phyloP scores from a whole-genome alignment of 2,888 invertebrate species.

The Julus scanicus region DNA sequence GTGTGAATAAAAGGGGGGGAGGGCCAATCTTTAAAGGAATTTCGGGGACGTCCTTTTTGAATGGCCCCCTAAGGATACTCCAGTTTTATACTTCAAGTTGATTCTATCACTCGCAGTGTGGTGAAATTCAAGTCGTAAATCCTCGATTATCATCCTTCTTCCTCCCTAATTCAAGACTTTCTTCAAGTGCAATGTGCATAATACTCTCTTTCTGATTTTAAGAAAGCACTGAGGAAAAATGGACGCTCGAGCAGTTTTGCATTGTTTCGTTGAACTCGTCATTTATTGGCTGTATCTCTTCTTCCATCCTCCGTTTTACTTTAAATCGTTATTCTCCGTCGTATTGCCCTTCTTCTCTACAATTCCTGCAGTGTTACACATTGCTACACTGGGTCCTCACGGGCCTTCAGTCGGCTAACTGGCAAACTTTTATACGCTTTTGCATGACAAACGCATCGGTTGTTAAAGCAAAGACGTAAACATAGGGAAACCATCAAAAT shows the following conservation, averaged over 20 bases:
- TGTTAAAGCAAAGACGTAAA: conserved; percentile 35
- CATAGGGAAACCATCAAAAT: conserved; percentile 40
- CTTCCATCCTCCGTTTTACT: neutral
- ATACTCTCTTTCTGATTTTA: too few species aligned
- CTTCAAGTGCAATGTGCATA: too few species aligned
- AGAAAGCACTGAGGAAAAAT: neutral
- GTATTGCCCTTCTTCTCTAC: neutral
- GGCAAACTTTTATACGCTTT: neutral
- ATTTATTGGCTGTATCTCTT: neutral
- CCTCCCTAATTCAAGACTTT: neutral
- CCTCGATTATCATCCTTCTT: neutral
- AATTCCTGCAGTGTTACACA: neutral
- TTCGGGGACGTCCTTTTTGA: too few species aligned
- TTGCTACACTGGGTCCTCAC: neutral
- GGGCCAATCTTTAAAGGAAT: too few species aligned
- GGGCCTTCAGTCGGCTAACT: neutral
- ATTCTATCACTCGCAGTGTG: too few species aligned
- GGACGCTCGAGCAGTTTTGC: neutral
- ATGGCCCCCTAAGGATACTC: too few species aligned
- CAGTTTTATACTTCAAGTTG: too few species aligned
- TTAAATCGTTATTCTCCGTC: neutral
- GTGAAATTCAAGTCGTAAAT: neutral
- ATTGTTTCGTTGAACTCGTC: neutral
- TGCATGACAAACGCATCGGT: conserved; percentile 36
- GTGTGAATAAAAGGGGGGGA: too few species aligned